Evolutionary conservation across 2,113 vertebrate genomes (phyloP), one percentile per base, ranked within the genome.

Genomic region (Cochlearius cochlearius): DNA sequence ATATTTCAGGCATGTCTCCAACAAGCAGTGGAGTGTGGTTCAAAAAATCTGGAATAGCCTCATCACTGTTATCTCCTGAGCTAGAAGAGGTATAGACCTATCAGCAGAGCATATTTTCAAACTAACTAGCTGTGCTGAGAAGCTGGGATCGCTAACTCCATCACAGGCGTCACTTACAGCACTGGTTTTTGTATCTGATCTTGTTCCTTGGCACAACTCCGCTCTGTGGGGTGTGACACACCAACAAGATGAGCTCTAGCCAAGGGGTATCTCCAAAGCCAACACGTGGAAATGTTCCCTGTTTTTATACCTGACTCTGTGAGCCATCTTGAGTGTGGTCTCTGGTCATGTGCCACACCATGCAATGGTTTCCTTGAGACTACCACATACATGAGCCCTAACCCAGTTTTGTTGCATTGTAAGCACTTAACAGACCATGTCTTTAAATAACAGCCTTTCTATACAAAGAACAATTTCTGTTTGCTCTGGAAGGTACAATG

Each of bases 261-360:
- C 32, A 56, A 52, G 17, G 11, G 3, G 2, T 67, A 16, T 68
- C 38, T 88, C 59, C 39, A 86, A 86, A 89, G 30, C 15, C 62
- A 68, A 56, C 13, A 45, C 8, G 23, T 50, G 49, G 34, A 94
- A 94, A 26, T 26, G 10, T 75, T 68, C 72, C 6, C 13, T 75
- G 20, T 1, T 80, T 80, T 52, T 69, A 62, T 56, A 73, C 12
- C 5, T 63, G 27, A 30, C 3, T 12, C 27, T 49, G 3, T 58
- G 16, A 91, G 45, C 15, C 53, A 34, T 15, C 39, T 34, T 58
- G 41, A 53, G 27, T 36, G 17, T 36, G 14, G 8, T 72, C 6
- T 62, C 12, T 3, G 1, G 11, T 26, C 49, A 12, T 4, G 4
- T 47, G 62, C n/a, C 3, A 3, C 18, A 36, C 7, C 11, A 32